phyloP scores from a whole-genome alignment of 2,888 invertebrate genomes.

The Atrina japonica region DNA sequence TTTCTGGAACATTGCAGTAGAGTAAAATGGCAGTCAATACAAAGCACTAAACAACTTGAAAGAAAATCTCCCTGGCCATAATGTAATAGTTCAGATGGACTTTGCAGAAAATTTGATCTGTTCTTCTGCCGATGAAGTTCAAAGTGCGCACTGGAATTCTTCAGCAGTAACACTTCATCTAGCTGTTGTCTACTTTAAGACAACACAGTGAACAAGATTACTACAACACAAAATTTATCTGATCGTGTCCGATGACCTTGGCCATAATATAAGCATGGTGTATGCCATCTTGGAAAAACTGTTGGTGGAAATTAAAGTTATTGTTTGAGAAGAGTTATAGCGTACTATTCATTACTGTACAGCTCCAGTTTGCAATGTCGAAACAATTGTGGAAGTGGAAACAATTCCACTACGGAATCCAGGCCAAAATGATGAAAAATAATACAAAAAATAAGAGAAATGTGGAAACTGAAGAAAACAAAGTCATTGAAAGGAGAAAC shows the following conservation, averaged over 20 bases:
- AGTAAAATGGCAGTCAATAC: background rate
- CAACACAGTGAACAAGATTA: background rate
- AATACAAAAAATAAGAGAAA: conserved; percentile 17
- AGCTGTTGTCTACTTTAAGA: conserved; percentile 40
- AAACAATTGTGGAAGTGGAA: conserved; percentile 45
- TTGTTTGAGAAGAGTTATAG: background rate
- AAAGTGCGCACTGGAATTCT: conserved; percentile 49
- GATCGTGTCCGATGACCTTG: conserved; percentile 45
- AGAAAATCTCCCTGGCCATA: conserved; percentile 34
- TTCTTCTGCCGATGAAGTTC: conserved; percentile 42
- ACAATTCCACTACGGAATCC: conserved; percentile 38
- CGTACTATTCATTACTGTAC: conserved; percentile 49
- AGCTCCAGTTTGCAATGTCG: conserved; percentile 49
- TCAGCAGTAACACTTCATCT: conserved; percentile 49
- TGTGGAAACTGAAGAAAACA: conserved; percentile 24
- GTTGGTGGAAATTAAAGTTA: conserved; percentile 27
- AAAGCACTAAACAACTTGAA: conserved; percentile 17
- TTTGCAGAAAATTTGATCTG: conserved; percentile 50
- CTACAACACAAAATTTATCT: conserved; percentile 36
- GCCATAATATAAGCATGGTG: conserved; percentile 37
- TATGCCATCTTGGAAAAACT: conserved; percentile 39
- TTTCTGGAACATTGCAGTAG: conserved; percentile 31
- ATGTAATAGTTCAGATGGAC: conserved; percentile 52
- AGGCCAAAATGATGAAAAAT: conserved; percentile 35
- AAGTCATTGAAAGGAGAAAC: conserved; percentile 21